phyloP scores from a whole-genome alignment of 2,888 invertebrate genomes.

The Parascotia fuliginaria region DNA sequence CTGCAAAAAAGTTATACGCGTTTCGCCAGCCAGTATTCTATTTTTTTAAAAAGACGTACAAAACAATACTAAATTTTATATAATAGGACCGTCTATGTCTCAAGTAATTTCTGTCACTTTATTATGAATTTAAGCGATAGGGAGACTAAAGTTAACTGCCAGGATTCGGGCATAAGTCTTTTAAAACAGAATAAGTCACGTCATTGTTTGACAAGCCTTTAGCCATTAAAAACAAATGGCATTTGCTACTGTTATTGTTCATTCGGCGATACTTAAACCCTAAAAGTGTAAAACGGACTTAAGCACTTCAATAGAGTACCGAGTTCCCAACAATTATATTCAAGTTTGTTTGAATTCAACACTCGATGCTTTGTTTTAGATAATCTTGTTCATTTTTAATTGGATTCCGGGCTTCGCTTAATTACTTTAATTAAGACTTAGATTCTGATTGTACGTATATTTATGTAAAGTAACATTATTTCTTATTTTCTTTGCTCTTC shows the following conservation, averaged over 20 bases:
- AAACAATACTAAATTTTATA: no score
- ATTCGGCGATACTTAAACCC: neutral
- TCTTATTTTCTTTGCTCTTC: slow-evolving; percentile 14
- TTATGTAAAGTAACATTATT: slow-evolving; percentile 11
- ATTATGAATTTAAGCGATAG: no score
- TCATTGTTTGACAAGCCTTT: no score
- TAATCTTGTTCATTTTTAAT: slow-evolving; percentile 34
- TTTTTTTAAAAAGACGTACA: no score
- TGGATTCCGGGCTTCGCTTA: slow-evolving; percentile 32
- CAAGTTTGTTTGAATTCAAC: slow-evolving; percentile 25
- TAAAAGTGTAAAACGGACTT: neutral
- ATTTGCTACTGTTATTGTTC: neutral
- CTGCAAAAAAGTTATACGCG: no score
- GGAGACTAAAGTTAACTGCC: no score
- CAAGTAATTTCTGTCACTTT: no score
- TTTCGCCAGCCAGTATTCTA: no score
- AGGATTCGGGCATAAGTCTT: no score
- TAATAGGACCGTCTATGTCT: no score
- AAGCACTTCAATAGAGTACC: slow-evolving; percentile 5
- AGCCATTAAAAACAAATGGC: no score
- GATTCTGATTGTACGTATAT: slow-evolving; percentile 22
- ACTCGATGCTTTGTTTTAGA: slow-evolving; percentile 19
- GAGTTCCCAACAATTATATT: slow-evolving; percentile 30
- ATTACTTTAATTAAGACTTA: slow-evolving; percentile 42
- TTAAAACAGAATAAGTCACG: no score